Base-by-base conservation (phyloP, 1,140 invertebrate species). In the Sinella curviseta region DNA sequence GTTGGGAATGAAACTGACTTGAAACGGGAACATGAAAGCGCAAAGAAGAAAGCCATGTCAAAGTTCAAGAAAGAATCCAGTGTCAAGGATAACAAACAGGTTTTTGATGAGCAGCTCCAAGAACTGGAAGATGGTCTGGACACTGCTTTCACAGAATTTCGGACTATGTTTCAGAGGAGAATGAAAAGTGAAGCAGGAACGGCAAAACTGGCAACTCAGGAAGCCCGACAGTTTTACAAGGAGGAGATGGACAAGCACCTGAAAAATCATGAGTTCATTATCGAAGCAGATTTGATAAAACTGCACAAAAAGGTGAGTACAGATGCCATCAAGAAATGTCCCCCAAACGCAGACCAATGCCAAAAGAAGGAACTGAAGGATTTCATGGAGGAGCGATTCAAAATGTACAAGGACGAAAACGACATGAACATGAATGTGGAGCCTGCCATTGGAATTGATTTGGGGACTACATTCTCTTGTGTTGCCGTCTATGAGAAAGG, bases 361-460 rank as follows among this genome's bases (percentile, higher is more conserved):
- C 34, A 75, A 12, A 36, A 48, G 24, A 28, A 20, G 2, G 74
- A 39, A 1, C 28, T 75, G 35, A 12, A 36, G 17, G 20, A 36
- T 1, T 4, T 17, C 14, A 24, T 75, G 2, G 24, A 48, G 14
- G 74, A 1, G 20, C 8, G 24, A 26, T 75, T 8, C 31, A 1
- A 75, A 4, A 54, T n/a, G 34, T 75, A 75, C 74, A 36, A 30
- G 39, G 3, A 39, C 3, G 3, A 70, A 33, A 70, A 70, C n/a
- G 12, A 54, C 17, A 54, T 48, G 39, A 75, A 75, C 31, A 8
- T 54, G 12, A 14, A 14, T 3, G 20, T 75, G 4, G 74, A 75
- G 20, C 74, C 74, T 16, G 35, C 74, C 16, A 77, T 77, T 77
- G 76, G 76, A 35, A 77, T 77, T 17, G 76, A 77, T 35, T 26